Percentiles rank a stretch among this genome's conserved stretches.
Evolutionary conservation across 2,888 invertebrate species (phyloP).

Genomic region (Diarsia rubi): DNA sequence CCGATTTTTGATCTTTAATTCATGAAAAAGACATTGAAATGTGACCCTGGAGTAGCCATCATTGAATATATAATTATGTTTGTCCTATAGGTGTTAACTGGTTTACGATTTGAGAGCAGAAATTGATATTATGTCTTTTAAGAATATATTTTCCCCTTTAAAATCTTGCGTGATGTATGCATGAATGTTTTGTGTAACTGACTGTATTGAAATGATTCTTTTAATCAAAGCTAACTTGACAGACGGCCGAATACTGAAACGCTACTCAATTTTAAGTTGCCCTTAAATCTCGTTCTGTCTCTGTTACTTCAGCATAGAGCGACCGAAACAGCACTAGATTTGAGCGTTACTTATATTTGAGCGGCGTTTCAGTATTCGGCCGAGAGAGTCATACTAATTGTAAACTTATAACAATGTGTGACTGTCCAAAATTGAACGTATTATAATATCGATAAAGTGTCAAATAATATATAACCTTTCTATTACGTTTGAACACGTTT

Average conservation of each 20-base stretch:
- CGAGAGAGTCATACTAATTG: not conserved
- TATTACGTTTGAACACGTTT: not conserved
- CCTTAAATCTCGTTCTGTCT: no score
- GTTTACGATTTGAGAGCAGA: not conserved
- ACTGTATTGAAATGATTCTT: slow-evolving; percentile 23
- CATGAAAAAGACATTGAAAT: not conserved
- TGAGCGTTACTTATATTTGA: no score
- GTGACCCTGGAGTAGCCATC: not conserved
- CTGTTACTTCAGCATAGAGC: no score
- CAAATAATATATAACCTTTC: not conserved
- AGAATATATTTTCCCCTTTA: slow-evolving; percentile 6
- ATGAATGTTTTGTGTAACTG: slow-evolving; percentile 13
- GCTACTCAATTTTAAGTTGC: no score
- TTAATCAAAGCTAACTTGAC: not conserved
- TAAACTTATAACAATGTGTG: not conserved
- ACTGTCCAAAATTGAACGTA: not conserved
- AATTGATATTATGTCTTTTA: not conserved
- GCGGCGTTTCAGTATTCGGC: no score
- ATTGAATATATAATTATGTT: not conserved
- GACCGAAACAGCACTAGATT: no score
- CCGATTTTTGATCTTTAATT: not conserved
- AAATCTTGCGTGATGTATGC: slow-evolving; percentile 43
- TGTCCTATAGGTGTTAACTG: not conserved
- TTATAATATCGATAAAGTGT: no score
- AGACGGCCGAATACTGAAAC: no score